phyloP scores from a whole-genome alignment of 2,113 vertebrate species.

The Calonectris borealis region DNA sequence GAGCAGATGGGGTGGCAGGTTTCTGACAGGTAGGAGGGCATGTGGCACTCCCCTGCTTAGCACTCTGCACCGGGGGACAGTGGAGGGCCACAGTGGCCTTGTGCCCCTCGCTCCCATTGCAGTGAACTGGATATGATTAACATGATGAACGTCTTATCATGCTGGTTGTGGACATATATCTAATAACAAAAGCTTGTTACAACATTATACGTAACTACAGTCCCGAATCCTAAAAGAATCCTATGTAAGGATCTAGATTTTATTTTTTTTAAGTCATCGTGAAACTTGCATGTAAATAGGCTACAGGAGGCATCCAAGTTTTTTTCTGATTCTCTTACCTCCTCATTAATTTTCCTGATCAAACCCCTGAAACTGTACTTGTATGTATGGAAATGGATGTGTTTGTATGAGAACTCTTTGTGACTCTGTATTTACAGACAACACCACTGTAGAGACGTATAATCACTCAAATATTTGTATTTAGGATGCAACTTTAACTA shows the following conservation, averaged over 20 bases:
- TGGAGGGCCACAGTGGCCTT: neutral
- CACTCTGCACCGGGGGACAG: neutral
- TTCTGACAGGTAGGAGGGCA: neutral
- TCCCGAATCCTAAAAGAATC: neutral
- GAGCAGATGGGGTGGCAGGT: neutral
- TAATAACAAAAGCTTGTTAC: neutral
- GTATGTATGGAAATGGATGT: no score
- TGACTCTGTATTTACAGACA: no score
- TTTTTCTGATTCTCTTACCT: neutral
- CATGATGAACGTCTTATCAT: neutral
- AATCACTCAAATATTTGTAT: no score
- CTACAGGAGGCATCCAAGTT: neutral
- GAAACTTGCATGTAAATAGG: neutral
- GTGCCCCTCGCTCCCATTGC: accelerated
- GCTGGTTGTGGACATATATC: neutral
- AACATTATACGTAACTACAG: neutral
- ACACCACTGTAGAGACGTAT: no score
- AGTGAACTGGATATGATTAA: neutral
- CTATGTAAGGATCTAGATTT: neutral
- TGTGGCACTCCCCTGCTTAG: neutral
- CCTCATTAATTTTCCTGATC: neutral
- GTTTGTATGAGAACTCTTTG: no score
- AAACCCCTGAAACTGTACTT: no score
- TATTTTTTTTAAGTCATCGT: neutral
- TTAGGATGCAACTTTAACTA: no score